These are phyloP conservation scores for Vulpes vulpes DNA, from an alignment of 2,113 vertebrate species.

Conservation along the genomic window DNA sequence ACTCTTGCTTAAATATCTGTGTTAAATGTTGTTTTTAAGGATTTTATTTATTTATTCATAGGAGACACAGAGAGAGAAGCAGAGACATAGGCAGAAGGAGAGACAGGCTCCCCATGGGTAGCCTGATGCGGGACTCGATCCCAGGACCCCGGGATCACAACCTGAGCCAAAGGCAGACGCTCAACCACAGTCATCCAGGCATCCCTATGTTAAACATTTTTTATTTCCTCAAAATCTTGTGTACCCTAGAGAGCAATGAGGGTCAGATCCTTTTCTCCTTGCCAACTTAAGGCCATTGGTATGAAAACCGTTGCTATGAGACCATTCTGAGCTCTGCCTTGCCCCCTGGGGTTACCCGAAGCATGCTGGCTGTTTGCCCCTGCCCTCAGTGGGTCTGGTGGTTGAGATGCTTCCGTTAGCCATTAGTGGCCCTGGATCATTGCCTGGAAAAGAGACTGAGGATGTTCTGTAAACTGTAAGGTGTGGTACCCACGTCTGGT, in stretches of 20 bases:
- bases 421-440: neutral
- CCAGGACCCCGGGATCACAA: too few species aligned
- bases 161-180: too few species aligned
- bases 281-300: neutral
- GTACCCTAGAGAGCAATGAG: neutral
- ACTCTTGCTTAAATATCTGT: neutral
- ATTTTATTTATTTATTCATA: too few species aligned
- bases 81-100: too few species aligned
- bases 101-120: too few species aligned
- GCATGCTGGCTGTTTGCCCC: too few species aligned
- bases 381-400: neutral
- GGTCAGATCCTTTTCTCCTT: neutral
- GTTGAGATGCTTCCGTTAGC: neutral
- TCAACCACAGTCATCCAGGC: too few species aligned
- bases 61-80: too few species aligned
- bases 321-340: neutral
- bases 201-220: neutral
- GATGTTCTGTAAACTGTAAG: neutral
- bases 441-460: neutral
- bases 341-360: neutral
- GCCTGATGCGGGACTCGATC: too few species aligned
- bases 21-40: neutral
- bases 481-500: neutral
- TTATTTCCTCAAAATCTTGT: neutral
- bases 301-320: neutral